Base-by-base conservation (phyloP, 2,888 invertebrate species). In the Cheilosia urbana region DNA sequence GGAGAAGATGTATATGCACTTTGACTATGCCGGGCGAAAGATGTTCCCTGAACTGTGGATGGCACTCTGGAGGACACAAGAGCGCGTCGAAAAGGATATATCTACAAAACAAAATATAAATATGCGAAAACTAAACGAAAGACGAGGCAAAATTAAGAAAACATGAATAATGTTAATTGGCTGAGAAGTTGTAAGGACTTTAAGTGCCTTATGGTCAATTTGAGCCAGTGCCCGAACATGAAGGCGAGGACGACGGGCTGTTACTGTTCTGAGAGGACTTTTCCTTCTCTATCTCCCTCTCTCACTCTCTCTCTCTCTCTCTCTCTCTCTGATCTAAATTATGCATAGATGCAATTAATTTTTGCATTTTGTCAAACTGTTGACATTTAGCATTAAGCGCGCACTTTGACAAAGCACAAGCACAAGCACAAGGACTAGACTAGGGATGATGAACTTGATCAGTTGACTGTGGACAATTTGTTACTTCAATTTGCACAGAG, bases 101-200 rank as follows among this genome's bases (percentile, higher is more conserved):
- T 27, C 27, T 62, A 49, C 5, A 47, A 9, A 47, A 42, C 15
- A 42, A 5, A 42, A 6, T 55, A 45, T 51, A 53, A 21, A 49
- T 13, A 49, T 11, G 21, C 24, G 24, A 24, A 57, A 63, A 6
- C 15, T 30, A 30, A 30, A 55, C 17, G 34, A 42, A 60, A 45
- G 42, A 60, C 24, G 53, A 63, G 42, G 63, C 65, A 68, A 68
- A 84, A 66, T 68, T 62, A 72, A 72, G 71, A 72, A 77, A 81
- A 81, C 76, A 85, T 85, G 81, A 85, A 85, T 85, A 77, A 85
- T 81, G 85, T 72, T 85, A 85, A 85, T 85, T 85, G 85, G 81
- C 81, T 81, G 81, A 85, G 81, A 85, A 85, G 85, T 85, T 85
- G 72, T 63, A 68, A 63, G 85, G 81, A 85, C 62, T 66, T 77